Base-by-base conservation (phyloP, 1,140 invertebrate genomes). In the Saccostrea cuccullata region DNA sequence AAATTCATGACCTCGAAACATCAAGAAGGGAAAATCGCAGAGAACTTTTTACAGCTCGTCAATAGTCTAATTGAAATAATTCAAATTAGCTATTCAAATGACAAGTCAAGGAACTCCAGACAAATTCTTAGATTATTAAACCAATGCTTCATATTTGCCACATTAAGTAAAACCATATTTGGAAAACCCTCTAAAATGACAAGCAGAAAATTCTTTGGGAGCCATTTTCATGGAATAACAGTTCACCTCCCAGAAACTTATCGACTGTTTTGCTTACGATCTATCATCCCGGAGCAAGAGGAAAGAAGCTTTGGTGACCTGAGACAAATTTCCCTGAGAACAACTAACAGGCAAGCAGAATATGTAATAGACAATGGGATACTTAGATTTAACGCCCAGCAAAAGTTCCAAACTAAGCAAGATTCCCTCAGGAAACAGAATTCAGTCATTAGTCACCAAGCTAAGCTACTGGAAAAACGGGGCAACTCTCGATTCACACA, bases 261-360 rank as follows among this genome's bases (percentile, higher is more conserved):
- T 12, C 55, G 60, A 47, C 17, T 87, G 13, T 8, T 84, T 13
- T 84, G 82, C 26, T 17, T 55, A 55, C 26, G 60, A 67, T 67
- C 56, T 8, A 64, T 87, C 5, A 17, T 87, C 13, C 26, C 87
- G 17, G 82, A 87, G 26, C 30, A 87, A 17, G 58, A 84, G n/a
- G 87, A 87, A 84, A 67, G 82, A 70, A 67, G 26, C 12, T 87
- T 87, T 67, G 82, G 87, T 55, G 20, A 55, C 20, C 23, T 87
- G 3, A 64, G 82, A 67, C 58, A n/a, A 13, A 70, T 82, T n/a
- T 84, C 82, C 36, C 36, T 84, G 84, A 30, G 13, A 9, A 87
- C 87, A 20, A 67, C 56, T 15, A 87, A 87, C 60, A 47, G 82
- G 23, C 23, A 84, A 73, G 30, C 36, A 70, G 64, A 40, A 26